Evolutionary conservation across 1,140 invertebrate genomes (phyloP).

Genomic region (Drosophila quadrilineata): DNA sequence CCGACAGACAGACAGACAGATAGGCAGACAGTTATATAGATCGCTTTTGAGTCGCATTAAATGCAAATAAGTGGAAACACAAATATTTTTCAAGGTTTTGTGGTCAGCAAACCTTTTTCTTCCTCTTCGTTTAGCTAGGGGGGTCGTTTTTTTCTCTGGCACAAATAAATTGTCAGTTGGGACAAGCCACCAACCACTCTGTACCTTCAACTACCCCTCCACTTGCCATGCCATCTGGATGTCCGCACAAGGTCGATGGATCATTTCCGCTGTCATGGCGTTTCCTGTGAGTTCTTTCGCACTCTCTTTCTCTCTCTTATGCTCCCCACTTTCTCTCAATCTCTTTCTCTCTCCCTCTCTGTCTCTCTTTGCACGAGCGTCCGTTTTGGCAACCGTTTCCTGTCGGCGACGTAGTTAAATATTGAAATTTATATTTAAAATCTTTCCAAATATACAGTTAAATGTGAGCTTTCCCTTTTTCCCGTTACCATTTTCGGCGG

Average conservation of each 20-base stretch:
- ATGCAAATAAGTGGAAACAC: conserved; percentile 78
- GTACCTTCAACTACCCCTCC: no score
- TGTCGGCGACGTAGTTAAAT: conserved; percentile 74
- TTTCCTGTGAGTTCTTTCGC: conserved; percentile 37
- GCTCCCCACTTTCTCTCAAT: no score
- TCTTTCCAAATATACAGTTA: conserved; percentile 74
- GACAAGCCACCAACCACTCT: background rate
- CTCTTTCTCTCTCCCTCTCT: no score
- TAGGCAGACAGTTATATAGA: conserved; percentile 27
- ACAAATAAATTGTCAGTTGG: conserved; percentile 26
- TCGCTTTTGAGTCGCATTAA: conserved; percentile 68
- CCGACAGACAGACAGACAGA: conserved; percentile 15
- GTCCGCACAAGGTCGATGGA: conserved; percentile 47
- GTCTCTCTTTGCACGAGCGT: conserved; percentile 45
- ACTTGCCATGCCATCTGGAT: background rate
- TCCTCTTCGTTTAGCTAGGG: background rate
- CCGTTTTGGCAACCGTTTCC: conserved; percentile 61
- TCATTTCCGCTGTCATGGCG: conserved; percentile 75
- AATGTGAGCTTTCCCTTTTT: conserved; percentile 44
- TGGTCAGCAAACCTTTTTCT: conserved; percentile 69
- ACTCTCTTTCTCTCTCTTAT: no score
- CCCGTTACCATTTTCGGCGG: conserved; percentile 6
- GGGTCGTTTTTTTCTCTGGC: background rate
- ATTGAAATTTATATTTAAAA: conserved; percentile 79
- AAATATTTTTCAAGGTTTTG: conserved; percentile 78